Percentiles rank a stretch among this genome's conserved stretches.
Conservation (phyloP, 1,140 invertebrate genomes). For the Laupala kohalensis region DNA sequence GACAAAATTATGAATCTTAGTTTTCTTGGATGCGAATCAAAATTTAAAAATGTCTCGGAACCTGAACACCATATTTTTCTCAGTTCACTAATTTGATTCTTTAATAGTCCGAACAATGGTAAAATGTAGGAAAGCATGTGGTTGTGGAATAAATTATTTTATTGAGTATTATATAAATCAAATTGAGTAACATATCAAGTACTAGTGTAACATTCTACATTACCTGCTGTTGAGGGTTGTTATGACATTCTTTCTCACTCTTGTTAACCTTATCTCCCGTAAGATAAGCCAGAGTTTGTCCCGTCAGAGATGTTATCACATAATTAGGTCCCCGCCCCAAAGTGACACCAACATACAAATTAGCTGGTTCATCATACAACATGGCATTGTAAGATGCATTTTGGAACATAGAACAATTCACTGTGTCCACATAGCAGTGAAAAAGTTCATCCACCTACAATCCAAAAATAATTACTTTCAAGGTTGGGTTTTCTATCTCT, state of each 20-base stretch:
- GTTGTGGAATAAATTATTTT: too few relatives aligned
- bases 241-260: slow-evolving; percentile 21
- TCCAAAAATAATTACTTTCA: not conserved
- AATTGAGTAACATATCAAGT: too few relatives aligned
- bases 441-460: slow-evolving; percentile 54
- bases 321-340: slow-evolving; percentile 21
- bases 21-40: too few relatives aligned
- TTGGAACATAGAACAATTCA: slow-evolving; percentile 53
- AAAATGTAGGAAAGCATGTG: too few relatives aligned
- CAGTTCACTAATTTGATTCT: too few relatives aligned
- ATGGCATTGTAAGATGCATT: slow-evolving; percentile 23
- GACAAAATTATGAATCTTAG: too few relatives aligned
- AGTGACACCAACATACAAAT: slow-evolving; percentile 45
- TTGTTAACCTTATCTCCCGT: slow-evolving; percentile 31
- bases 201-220: too few relatives aligned
- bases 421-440: slow-evolving; percentile 60
- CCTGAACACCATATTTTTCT: too few relatives aligned
- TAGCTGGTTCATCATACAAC: slow-evolving; percentile 19
- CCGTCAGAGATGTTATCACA: slow-evolving; percentile 35
- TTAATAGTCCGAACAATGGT: too few relatives aligned
- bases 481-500: not conserved
- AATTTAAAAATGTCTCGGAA: too few relatives aligned
- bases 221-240: slow-evolving; percentile 7
- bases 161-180: too few relatives aligned
- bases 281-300: slow-evolving; percentile 36